Conservation (phyloP, 2,113 vertebrate species). For the Mastomys natalensis region DNA sequence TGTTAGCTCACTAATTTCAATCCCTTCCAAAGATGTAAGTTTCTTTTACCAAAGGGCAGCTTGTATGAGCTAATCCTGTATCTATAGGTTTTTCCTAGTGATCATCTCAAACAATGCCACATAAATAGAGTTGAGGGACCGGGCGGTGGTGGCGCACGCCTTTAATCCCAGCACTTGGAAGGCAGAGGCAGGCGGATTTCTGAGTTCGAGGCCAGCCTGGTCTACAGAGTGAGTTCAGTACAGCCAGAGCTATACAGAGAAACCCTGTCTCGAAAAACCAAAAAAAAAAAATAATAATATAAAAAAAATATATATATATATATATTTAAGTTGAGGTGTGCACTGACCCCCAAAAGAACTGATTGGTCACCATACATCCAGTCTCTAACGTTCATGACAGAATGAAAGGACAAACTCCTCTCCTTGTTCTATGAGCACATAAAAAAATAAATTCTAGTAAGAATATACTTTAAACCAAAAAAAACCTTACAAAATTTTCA, state of each 20-base stretch:
- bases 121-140: not conserved
- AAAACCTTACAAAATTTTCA: not conserved
- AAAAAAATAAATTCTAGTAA: not conserved
- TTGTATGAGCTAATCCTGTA: not conserved
- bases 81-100: not conserved
- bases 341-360: not conserved
- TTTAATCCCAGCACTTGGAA: too few species aligned
- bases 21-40: not conserved
- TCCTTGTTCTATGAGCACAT: not conserved
- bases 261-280: too few species aligned
- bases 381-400: not conserved
- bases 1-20: not conserved
- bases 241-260: too few species aligned
- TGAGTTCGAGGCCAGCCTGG: too few species aligned
- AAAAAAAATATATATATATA: too few species aligned
- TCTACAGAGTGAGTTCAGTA: too few species aligned
- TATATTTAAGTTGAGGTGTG: too few species aligned
- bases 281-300: too few species aligned
- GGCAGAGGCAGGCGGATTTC: too few species aligned
- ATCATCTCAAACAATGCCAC: not conserved
- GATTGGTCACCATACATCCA: not conserved
- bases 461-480: constrained; percentile 23
- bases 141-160: too few species aligned
- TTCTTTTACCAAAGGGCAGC: not conserved
- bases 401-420: not conserved